Conservation (phyloP, 2,797 vertebrate species). For the Sebastes matsubarae region DNA sequence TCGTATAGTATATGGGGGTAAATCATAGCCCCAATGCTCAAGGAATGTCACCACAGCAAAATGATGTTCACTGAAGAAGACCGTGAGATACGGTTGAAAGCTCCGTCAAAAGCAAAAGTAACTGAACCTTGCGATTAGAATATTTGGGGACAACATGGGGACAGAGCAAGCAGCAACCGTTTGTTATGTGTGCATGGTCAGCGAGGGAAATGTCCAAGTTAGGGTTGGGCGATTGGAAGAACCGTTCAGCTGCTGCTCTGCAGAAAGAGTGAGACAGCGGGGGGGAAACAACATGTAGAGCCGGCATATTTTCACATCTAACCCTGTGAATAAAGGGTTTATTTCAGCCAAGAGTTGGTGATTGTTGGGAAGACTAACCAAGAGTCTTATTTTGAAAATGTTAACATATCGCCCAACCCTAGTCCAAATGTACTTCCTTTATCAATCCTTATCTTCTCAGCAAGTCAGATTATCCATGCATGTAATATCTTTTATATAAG, state of each 20-base stretch:
- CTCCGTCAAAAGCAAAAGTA: not conserved
- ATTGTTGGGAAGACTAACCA: no score
- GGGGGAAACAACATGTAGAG: fast-evolving
- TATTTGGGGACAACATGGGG: not conserved
- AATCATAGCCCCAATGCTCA: not conserved
- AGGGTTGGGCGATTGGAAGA: no score
- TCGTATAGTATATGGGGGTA: not conserved
- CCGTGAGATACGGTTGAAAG: not conserved
- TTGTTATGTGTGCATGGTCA: no score
- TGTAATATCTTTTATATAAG: not conserved
- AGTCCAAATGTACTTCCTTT: not conserved
- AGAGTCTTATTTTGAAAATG: no score
- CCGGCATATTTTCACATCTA: no score
- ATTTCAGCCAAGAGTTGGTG: no score
- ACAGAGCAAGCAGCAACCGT: not conserved
- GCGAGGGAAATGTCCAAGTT: no score
- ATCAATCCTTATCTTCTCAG: not conserved
- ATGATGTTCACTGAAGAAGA: not conserved
- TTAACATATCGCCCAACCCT: no score
- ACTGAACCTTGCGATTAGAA: not conserved
- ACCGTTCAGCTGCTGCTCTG: no score
- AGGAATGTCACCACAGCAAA: not conserved
- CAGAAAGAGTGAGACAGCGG: no score
- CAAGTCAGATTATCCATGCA: not conserved
- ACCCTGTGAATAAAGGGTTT: no score